These are phyloP conservation scores for Cuniculus paca DNA, from an alignment of 2,797 vertebrate genomes.

Conservation along the genomic window DNA sequence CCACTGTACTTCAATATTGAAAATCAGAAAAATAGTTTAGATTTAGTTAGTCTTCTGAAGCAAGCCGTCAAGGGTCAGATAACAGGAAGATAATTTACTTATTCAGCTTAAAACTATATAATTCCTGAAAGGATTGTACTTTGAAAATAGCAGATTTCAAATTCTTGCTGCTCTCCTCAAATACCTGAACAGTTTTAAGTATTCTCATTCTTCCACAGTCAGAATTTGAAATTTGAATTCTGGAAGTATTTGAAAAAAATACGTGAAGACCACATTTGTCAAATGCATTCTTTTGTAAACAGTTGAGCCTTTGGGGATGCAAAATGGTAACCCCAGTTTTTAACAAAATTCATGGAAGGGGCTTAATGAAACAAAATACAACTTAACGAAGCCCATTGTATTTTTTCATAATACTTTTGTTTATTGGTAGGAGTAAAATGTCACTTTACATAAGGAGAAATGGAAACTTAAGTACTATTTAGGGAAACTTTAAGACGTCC, in stretches of 20 bases:
- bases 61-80: slow-evolving; percentile 26
- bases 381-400: not conserved
- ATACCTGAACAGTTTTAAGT: not conserved
- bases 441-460: slow-evolving; percentile 51
- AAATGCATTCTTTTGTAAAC: not conserved
- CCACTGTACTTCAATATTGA: not conserved
- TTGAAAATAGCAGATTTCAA: slow-evolving; percentile 18
- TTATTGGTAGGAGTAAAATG: slow-evolving; percentile 76
- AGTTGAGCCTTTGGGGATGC: not conserved
- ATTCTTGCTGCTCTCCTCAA: not conserved
- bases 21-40: not conserved
- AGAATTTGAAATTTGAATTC: not conserved
- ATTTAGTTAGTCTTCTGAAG: slow-evolving; percentile 37
- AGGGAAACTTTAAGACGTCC: slow-evolving; percentile 77
- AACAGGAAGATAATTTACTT: slow-evolving; percentile 13
- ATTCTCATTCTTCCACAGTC: slow-evolving; percentile 37
- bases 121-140: not conserved
- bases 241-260: not conserved
- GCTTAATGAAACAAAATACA: not conserved
- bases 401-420: slow-evolving; percentile 11
- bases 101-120: slow-evolving; percentile 55
- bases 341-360: not conserved
- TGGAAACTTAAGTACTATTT: slow-evolving; percentile 78
- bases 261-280: not conserved
- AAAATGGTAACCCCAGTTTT: not conserved